Evolutionary conservation across 2,797 vertebrate genomes (phyloP), one percentile per base, ranked within the genome.

Genomic region (Siniperca obscura): DNA sequence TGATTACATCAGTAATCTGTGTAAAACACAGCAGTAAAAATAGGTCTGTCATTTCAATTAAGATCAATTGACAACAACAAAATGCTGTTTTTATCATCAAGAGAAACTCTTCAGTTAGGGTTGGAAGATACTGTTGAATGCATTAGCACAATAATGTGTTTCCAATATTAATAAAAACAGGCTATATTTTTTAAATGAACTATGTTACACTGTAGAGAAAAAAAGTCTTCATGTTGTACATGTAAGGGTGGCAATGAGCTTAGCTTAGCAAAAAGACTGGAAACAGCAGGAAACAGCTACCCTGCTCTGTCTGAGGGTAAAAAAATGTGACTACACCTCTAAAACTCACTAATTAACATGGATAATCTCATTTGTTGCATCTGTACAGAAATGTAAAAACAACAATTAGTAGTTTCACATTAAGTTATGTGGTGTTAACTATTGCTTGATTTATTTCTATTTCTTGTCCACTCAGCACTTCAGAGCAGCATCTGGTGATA

Each of bases 341-440:
- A 64, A 27, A 52, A 34, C 52, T 59, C 42, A 30, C 42, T 59
- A 59, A 70, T 64, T 56, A 70, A 38, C 42, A 52, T 16, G 34
- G 25, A 38, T 21, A 22, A 48, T 70, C 42, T 57, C n/a, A 53
- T 77, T 73, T 74, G 36, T 74, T 81, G 60, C 36, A 74, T 59
- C 48, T 62, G 40, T 36, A 44, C 40, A 57, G 62, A 36, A 36
- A 72, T 44, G 30, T 19, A 46, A 53, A 84, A 61, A 46, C 1
- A 4, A 11, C 1, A 48, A 17, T 48, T 17, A 57, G 7, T n/a
- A 11, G 1, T 52, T 52, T 27, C 14, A 64, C 19, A 53, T 3
- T 64, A n/a, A 1, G 25, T 52, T 64, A 12, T 1, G 14, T 61
- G 57, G 8, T 72, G 7, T 30, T 25, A 16, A 25, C 4, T 9